Base-by-base conservation (phyloP, 2,113 vertebrate genomes). In the Phocoena phocoena region DNA sequence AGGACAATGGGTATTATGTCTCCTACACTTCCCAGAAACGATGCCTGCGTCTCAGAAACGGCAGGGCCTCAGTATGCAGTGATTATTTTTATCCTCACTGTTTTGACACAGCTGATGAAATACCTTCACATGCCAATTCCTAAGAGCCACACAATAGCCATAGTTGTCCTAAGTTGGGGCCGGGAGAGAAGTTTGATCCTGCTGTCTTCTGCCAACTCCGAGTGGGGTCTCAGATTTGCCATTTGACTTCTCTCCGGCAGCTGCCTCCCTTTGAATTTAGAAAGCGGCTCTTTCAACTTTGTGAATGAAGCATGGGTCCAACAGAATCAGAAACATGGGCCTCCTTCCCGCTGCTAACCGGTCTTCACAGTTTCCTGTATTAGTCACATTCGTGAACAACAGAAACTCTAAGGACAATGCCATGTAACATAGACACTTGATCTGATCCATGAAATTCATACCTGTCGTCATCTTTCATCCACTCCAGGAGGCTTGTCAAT, bases 21-120 rank as follows among this genome's bases (percentile, higher is more conserved):
- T n/a, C 50, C 47, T 65, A 60, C 25, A 44, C 65, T 97, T 96
- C 70, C 92, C 90, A 93, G 95, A 96, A 97, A 94, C 0, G 26
- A 92, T 21, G 93, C 47, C 84, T 88, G 85, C n/a, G 17, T 95
- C 93, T 94, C 93, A 58, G 79, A 92, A 96, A 65, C 12, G 38
- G 73, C 88, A 76, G 50, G 47, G 65, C 82, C 36, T 68, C 53
- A 8, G 31, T 47, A 65, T 23, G 53, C 70, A 10, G 89, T 62
- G 73, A 88, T 95, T 96, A 97, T 95, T 96, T 97, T 95, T 92
- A 92, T 80, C 83, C 70, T 91, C 87, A 63, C 82, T 97, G 96
- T 96, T 96, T 95, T 67, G 81, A 94, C 77, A 80, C 71, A 7
- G 5, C 85, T 89, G 95, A 89, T 96, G 95, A 94, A 93, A 95